Conservation (phyloP, 2,888 invertebrate genomes). For the Pachliopta kotzebuea region DNA sequence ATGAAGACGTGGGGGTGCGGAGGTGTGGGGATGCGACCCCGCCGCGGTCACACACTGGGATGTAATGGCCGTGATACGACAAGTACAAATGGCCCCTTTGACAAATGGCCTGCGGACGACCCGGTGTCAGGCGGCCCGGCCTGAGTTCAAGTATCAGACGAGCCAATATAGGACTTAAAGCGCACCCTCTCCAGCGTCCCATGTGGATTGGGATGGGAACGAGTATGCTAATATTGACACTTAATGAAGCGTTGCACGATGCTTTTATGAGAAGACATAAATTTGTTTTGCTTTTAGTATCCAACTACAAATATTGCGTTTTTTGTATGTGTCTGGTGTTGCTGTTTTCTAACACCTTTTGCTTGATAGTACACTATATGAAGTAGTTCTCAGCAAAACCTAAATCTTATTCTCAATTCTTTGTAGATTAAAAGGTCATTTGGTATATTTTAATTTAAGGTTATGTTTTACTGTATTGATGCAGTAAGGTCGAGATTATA, state of each 20-base stretch:
- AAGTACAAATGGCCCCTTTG: constrained; percentile 80
- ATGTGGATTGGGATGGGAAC: constrained; percentile 39
- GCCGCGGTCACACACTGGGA: constrained; percentile 77
- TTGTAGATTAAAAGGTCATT: too few relatives aligned
- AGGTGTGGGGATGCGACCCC: constrained; percentile 66
- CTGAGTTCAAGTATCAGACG: constrained; percentile 65
- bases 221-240: constrained; percentile 41
- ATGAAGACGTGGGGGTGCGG: constrained; percentile 50
- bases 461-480: neutral
- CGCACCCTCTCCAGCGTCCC: constrained; percentile 41
- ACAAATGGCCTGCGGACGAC: constrained; percentile 78
- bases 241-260: too few relatives aligned
- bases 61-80: constrained; percentile 81
- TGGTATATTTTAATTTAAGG: too few relatives aligned
- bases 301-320: too few relatives aligned
- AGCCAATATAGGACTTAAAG: constrained; percentile 62
- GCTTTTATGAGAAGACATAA: too few relatives aligned
- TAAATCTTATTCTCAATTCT: too few relatives aligned
- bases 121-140: constrained; percentile 59
- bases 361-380: too few relatives aligned
- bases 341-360: too few relatives aligned
- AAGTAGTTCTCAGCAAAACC: too few relatives aligned
- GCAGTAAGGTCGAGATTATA: constrained; percentile 49
- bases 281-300: too few relatives aligned
- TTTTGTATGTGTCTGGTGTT: too few relatives aligned